Evolutionary conservation across 2,113 vertebrate genomes (phyloP), one percentile per base, ranked within the genome.

Genomic region (Pygoscelis antarcticus): DNA sequence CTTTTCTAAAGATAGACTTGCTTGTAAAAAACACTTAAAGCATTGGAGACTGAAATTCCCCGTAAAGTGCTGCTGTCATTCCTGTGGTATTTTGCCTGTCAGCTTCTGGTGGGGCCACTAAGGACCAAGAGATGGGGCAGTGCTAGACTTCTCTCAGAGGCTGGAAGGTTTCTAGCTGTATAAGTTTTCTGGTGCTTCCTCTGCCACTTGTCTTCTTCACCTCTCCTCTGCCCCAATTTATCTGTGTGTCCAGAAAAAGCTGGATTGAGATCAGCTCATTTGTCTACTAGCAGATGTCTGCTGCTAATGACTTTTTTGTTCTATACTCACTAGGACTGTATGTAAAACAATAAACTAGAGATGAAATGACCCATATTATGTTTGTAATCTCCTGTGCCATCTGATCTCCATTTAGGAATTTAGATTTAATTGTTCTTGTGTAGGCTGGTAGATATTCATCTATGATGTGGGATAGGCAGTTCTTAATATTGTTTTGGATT

Each of bases 361-460:
- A 74, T 38, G 21, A 92, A 96, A 91, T 88, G 54, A 83, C 62
- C 81, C 46, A 47, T 78, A 82, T 66, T 74, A 90, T 72, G 40
- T 89, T 77, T 80, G 36, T 54, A 94, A 66, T 89, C 91, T 89
- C 47, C 76, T 23, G 20, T 84, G 58, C 62, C n/a, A 66, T 91
- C 76, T 91, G 46, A 90, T 85, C 51, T 74, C 62, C 49, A n/a
- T 88, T 89, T 84, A 92, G 58, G 46, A 95, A 90, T 92, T 96
- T 84, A 68, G 77, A 62, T 93, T 77, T 93, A 94, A 95, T 91
- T 94, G 46, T 80, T 86, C 46, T 61, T 84, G 87, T 94, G 86
- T 96, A 95, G 93, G 87, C 75, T 87, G 82, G 40, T 86, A 93
- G 93, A 75, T 95, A 90, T 36, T 83, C 3, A 81, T 88, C 81